Evolutionary conservation across 1,140 invertebrate genomes (phyloP).

Genomic region (Diorhabda sublineata): DNA sequence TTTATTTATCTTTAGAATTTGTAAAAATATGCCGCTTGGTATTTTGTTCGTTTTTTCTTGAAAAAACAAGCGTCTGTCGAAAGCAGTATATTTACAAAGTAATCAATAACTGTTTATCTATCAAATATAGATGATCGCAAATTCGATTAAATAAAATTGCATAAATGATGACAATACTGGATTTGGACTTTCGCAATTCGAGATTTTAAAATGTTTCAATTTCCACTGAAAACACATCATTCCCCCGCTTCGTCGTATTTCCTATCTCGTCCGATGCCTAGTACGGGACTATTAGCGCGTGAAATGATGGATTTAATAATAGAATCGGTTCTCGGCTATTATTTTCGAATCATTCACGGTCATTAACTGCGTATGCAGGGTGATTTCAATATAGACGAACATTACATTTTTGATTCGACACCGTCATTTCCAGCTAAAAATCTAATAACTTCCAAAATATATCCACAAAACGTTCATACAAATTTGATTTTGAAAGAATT

Average conservation of each 20-base stretch:
- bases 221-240: conserved; percentile 8
- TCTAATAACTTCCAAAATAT: too few species aligned
- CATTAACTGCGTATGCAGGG: not conserved
- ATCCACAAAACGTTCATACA: too few species aligned
- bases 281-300: conserved; percentile 6
- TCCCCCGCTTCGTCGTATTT: not conserved
- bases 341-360: conserved; percentile 1
- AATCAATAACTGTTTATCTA: conserved; percentile 24
- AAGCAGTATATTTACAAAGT: conserved; percentile 17
- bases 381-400: not conserved
- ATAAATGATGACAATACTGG: conserved; percentile 21
- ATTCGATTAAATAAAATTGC: conserved; percentile 22
- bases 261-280: not conserved
- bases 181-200: conserved; percentile 13
- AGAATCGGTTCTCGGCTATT: conserved; percentile 9
- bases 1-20: conserved; percentile 13
- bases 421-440: too few species aligned
- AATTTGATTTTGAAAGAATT: too few species aligned
- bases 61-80: conserved; percentile 16
- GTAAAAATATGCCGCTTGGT: conserved; percentile 10
- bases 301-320: conserved; percentile 19
- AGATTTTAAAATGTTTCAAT: conserved; percentile 19
- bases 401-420: not conserved
- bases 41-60: conserved; percentile 6
- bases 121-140: conserved; percentile 20